These are phyloP conservation scores for Danio kyathit DNA, from an alignment of 2,797 vertebrate genomes.

Conservation along the genomic window DNA sequence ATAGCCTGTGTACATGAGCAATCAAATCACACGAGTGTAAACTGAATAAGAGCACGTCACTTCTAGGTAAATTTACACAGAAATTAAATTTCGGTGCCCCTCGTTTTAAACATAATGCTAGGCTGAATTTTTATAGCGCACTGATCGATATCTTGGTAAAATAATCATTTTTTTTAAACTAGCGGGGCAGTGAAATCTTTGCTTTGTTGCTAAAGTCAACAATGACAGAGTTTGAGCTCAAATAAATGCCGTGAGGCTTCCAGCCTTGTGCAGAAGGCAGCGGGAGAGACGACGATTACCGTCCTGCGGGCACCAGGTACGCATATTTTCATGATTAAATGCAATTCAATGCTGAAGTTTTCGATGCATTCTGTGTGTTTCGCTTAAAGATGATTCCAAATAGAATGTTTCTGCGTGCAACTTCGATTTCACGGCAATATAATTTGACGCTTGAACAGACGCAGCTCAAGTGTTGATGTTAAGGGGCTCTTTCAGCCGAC, in stretches of 20 bases:
- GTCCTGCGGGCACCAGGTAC: conserved; percentile 83
- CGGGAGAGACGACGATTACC: conserved; percentile 76
- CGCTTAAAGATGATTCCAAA: conserved; percentile 4
- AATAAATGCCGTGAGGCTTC: conserved; percentile 94
- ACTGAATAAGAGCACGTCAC: conserved; percentile 87
- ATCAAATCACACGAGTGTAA: conserved; percentile 94
- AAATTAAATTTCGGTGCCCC: conserved; percentile 89
- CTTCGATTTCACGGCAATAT: conserved; percentile 27
- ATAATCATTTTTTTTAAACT: conserved; percentile 98
- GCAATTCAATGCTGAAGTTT: neutral
- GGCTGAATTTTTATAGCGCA: conserved; percentile 94
- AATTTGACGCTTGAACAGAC: conserved; percentile 32
- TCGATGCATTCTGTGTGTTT: neutral
- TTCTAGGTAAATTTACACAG: conserved; percentile 96
- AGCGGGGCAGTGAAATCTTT: conserved; percentile 99
- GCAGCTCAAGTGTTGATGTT: conserved; percentile 49
- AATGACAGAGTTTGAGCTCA: conserved; percentile 93
- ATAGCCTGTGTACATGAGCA: conserved; percentile 80
- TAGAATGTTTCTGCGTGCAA: neutral
- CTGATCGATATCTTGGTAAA: conserved; percentile 99
- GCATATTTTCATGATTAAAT: conserved; percentile 61
- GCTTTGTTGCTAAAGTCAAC: conserved; percentile 99
- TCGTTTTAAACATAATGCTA: conserved; percentile 92
- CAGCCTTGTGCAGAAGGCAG: conserved; percentile 83
- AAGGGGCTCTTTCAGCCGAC: conserved; percentile 63